phyloP scores from a whole-genome alignment of 2,113 vertebrate species.

The Cranoglanis bouderius region DNA sequence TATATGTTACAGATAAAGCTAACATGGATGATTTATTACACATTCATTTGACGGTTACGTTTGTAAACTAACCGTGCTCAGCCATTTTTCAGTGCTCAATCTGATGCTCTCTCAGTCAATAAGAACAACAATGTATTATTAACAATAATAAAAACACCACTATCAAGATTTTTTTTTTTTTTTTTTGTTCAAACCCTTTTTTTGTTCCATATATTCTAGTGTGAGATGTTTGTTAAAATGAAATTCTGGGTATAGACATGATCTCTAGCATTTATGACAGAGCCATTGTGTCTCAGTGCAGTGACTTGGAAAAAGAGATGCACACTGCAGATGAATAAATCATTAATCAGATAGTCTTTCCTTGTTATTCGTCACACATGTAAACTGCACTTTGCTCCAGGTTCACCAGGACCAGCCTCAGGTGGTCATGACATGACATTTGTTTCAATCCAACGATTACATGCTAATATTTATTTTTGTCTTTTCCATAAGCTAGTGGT shows the following conservation, averaged over 20 bases:
- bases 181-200: not conserved
- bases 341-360: constrained; percentile 19
- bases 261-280: not conserved
- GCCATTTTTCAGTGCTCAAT: not conserved
- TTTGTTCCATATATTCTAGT: too few relatives aligned
- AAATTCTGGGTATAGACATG: not conserved
- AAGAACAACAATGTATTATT: not conserved
- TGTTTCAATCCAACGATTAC: not conserved
- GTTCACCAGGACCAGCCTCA: constrained; percentile 63
- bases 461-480: not conserved
- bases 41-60: not conserved
- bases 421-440: constrained; percentile 39
- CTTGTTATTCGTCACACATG: constrained; percentile 67
- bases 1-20: not conserved
- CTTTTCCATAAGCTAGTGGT: not conserved
- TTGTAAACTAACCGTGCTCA: not conserved
- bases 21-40: not conserved
- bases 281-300: not conserved
- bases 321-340: not conserved
- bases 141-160: not conserved
- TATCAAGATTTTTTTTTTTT: not conserved
- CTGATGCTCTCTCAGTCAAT: not conserved
- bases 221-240: not conserved
- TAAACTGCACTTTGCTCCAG: constrained; percentile 66
- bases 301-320: not conserved